A percentile compares a stretch with the other conserved stretches of the same genome.
Evolutionary conservation across 2,113 vertebrate genomes (phyloP).

Genomic region (Halichoerus grypus): DNA sequence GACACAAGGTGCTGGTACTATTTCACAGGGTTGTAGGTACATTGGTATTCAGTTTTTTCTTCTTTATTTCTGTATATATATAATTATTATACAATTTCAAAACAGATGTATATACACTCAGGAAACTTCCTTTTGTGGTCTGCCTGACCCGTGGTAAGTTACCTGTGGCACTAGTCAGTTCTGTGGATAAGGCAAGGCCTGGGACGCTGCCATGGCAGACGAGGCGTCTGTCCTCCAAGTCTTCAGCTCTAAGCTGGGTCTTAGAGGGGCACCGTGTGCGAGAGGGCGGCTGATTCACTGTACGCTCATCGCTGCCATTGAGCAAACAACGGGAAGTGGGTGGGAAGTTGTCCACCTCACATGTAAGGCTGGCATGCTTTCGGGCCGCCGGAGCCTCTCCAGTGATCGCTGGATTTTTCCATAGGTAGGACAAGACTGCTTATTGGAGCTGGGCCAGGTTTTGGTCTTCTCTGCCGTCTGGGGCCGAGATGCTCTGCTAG

Average conservation of each 20-base stretch:
- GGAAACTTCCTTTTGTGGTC: slow-evolving; percentile 8
- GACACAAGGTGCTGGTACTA: not conserved
- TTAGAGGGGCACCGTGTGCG: not conserved
- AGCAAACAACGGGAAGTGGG: not conserved
- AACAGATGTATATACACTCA: not conserved
- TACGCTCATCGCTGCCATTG: not conserved
- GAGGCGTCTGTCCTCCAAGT: not conserved
- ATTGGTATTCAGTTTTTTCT: not conserved
- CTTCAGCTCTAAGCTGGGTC: not conserved
- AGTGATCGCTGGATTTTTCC: not conserved
- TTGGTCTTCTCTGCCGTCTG: not conserved
- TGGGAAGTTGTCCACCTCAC: not conserved
- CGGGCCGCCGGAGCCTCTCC: not conserved
- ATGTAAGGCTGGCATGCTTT: not conserved
- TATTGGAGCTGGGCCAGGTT: not conserved
- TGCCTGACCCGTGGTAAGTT: not conserved
- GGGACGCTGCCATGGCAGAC: not conserved
- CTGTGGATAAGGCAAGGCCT: not conserved
- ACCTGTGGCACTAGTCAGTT: not conserved
- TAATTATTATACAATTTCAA: slow-evolving; percentile 45
- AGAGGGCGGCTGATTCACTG: not conserved
- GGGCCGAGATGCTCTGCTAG: not conserved
- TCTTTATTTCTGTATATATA: not conserved
- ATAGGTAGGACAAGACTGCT: not conserved
- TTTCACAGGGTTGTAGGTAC: not conserved